Conservation (phyloP, 23 tunicate species). For the Diplosoma virens region DNA sequence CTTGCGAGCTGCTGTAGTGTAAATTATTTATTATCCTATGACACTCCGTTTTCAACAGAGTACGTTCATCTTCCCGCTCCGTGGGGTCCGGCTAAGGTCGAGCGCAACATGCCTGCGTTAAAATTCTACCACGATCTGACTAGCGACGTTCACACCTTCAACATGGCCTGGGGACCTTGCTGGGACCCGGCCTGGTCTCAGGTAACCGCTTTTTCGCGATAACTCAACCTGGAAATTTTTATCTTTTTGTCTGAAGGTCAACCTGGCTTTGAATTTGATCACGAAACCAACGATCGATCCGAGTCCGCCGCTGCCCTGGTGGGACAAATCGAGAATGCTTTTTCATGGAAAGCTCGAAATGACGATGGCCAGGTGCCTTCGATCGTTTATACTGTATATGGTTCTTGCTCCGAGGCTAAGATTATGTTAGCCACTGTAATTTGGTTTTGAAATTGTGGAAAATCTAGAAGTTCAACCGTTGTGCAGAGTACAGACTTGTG, state of each 20-base stretch:
- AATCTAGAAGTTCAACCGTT: neutral
- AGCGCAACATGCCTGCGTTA: constrained; percentile 88
- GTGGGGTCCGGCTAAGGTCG: constrained; percentile 76
- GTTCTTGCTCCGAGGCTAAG: no score
- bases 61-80: constrained; percentile 87
- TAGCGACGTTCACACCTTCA: constrained; percentile 59
- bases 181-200: constrained; percentile 96
- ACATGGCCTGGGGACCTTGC: constrained; percentile 97
- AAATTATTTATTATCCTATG: no score
- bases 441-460: no score
- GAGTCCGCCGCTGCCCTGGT: constrained; percentile 80
- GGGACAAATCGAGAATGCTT: constrained; percentile 84
- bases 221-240: neutral
- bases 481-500: neutral
- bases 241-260: constrained; percentile 48
- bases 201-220: constrained; percentile 25
- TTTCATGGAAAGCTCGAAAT: constrained; percentile 70
- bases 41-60: no score
- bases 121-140: constrained; percentile 89
- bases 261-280: constrained; percentile 68
- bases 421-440: no score
- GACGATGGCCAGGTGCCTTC: constrained; percentile 85
- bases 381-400: no score
- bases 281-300: constrained; percentile 66
- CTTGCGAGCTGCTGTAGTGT: no score